Base-by-base conservation (phyloP, 2,888 invertebrate species). In the Lissonota sp. region DNA sequence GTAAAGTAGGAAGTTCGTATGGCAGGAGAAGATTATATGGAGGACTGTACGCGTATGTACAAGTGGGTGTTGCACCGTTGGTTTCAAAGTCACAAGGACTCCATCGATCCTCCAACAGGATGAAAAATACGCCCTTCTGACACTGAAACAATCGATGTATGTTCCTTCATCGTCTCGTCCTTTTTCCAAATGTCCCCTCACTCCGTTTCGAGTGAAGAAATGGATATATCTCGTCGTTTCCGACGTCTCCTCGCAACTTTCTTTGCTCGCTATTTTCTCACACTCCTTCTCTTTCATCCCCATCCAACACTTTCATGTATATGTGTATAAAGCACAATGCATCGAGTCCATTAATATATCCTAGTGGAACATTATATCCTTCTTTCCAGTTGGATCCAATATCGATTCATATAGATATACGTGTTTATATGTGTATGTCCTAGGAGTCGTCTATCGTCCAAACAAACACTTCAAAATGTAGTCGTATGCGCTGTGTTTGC, bases 1-100 rank as follows among this genome's bases (percentile, higher is more conserved):
- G 80, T 84, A 57, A 82, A 87, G 86, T 86, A 83, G 83, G 79
- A 87, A 87, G 86, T 87, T 88, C 82, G 74, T 69, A 70, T 73
- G 37, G 81, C 62, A 72, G 39, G 83, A 69, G 51, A 69, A 74
- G 46, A 58, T 66, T 74, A 51, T 55, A 49, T 16, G 60, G 14
- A 69, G 6, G 57, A 57, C 8, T 26, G 57, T 26, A 37, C 10
- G 10, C 26, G 57, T 39, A 57, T 57, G 26, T 26, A 26, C 26
- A 26, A 26, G 26, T 26, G 26, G 26, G 26, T 26, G 1, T 26
- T 26, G 3, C 26, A 26, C 3, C 26, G 26, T 26, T 26, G 26
- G 26, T 26, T n/a, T 26, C 26, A 26, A 26, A 3, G 26, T 26
- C 26, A 26, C 26, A 26, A 26, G 26, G 26, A 26, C 26, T 26